Base-by-base conservation (phyloP, 1,140 invertebrate species). In the Drosophila eugracilis region DNA sequence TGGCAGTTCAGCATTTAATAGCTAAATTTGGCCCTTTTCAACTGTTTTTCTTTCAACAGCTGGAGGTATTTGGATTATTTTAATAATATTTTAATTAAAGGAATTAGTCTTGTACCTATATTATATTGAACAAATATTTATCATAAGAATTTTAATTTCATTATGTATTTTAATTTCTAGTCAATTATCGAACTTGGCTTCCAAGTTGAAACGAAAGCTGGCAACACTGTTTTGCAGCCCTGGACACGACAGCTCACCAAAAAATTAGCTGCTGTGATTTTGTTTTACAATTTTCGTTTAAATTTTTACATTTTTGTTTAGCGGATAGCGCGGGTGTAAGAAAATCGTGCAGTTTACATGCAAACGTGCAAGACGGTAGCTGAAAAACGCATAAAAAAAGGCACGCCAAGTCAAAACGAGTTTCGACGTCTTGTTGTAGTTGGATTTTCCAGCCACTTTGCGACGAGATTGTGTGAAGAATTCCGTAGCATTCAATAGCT, bases 401-500 rank as follows among this genome's bases (percentile, higher is more conserved):
- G 49, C 49, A 69, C 41, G 41, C 41, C 41, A 55, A 58, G 47
- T 32, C 19, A 59, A 80, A 78, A 84, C 79, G 17, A 78, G 79
- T 78, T 78, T 77, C 66, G 32, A 70, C 48, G 42, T 45, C 42
- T 65, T 37, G 62, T 63, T 65, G 62, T 66, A 65, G 62, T 70
- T 70, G 49, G 48, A 39, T 48, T 75, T 74, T 59, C 52, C 47
- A 59, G 78, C 79, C 59, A 75, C 60, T 26, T 52, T 67, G 78
- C 60, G 66, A 63, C 63, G 71, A 81, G 74, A 71, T 90, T 72
- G 83, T 90, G 83, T 89, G 84, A 90, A 90, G 86, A 90, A 78
- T 90, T 84, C 62, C 60, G 67, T 69, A 74, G 69, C 70, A 75
- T 58, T 74, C 76, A 52, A 70, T 59, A 80, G 63, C 47, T 59